phyloP scores from a whole-genome alignment of 2,888 invertebrate species.

The Athrips mouffetella region DNA sequence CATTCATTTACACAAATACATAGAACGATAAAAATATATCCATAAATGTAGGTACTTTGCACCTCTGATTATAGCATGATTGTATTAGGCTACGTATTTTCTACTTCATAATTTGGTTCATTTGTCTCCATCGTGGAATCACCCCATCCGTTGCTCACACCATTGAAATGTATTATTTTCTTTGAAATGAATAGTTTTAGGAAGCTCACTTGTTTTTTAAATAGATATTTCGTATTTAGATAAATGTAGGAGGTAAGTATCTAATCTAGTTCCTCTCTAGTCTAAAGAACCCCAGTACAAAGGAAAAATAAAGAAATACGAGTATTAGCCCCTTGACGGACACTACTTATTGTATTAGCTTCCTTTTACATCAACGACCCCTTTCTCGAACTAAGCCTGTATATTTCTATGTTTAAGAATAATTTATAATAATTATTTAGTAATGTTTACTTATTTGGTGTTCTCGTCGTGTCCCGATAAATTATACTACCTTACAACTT shows the following conservation, averaged over 20 bases:
- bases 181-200: constrained; percentile 2
- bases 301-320: too few relatives aligned
- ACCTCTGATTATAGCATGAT: constrained; percentile 41
- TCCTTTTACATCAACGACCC: constrained; percentile 26
- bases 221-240: too few relatives aligned
- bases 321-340: too few relatives aligned
- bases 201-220: constrained; percentile 13
- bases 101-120: constrained; percentile 37
- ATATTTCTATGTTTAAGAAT: constrained; percentile 25
- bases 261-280: too few relatives aligned
- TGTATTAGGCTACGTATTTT: constrained; percentile 38
- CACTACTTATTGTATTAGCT: not conserved
- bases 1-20: constrained; percentile 48
- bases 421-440: constrained; percentile 12
- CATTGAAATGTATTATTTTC: not conserved
- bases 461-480: constrained; percentile 68
- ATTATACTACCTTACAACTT: constrained; percentile 61
- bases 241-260: too few relatives aligned
- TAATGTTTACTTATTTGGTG: constrained; percentile 56
- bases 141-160: constrained; percentile 14
- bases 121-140: constrained; percentile 28
- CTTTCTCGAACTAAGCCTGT: constrained; percentile 35
- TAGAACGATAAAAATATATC: constrained; percentile 53
- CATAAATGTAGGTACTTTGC: constrained; percentile 43
- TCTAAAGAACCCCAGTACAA: too few relatives aligned